These are phyloP conservation scores for Palythoa grandiflora DNA, from an alignment of 92 coral and sea anemone species.

Conservation along the genomic window DNA sequence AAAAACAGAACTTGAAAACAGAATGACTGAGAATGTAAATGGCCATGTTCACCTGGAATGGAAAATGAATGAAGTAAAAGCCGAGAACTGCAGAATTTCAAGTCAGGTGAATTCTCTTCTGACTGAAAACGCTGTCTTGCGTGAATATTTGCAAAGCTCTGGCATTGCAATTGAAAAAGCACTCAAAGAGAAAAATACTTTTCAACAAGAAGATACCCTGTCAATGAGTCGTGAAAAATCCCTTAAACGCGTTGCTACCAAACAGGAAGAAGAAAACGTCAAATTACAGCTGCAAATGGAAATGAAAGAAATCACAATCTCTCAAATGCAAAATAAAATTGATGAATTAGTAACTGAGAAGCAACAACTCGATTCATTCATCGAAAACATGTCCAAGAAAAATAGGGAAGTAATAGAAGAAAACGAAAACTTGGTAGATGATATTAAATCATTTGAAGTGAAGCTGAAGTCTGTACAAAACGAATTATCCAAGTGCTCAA, in stretches of 20 bases:
- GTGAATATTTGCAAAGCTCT: conserved; percentile 53
- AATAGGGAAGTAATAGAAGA: conserved; percentile 68
- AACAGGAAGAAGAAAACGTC: conserved; percentile 51
- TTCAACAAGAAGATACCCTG: conserved; percentile 46
- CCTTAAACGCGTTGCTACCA: conserved; percentile 41
- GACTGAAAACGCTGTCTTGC: conserved; percentile 58
- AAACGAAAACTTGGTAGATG: conserved; percentile 82
- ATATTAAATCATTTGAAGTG: conserved; percentile 69
- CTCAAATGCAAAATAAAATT: conserved; percentile 51
- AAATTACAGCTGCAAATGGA: conserved; percentile 58
- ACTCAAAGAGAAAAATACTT: conserved; percentile 50
- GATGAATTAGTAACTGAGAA: conserved; percentile 63
- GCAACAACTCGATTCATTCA: conserved; percentile 60
- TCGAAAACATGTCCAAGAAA: conserved; percentile 68
- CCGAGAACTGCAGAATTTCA: conserved; percentile 60
- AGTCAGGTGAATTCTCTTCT: conserved; percentile 34
- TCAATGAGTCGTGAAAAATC: conserved; percentile 58
- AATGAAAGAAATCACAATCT: conserved; percentile 54
- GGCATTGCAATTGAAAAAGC: conserved; percentile 58
- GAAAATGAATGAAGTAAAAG: conserved; percentile 57
- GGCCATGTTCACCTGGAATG: conserved; percentile 57
- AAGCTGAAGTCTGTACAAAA: conserved; percentile 75
- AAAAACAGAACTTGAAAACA: conserved; percentile 53
- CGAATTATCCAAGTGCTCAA: conserved; percentile 72
- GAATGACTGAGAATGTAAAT: conserved; percentile 41